Evolutionary conservation across 2,113 vertebrate species (phyloP).

Genomic region (Columbina picui): DNA sequence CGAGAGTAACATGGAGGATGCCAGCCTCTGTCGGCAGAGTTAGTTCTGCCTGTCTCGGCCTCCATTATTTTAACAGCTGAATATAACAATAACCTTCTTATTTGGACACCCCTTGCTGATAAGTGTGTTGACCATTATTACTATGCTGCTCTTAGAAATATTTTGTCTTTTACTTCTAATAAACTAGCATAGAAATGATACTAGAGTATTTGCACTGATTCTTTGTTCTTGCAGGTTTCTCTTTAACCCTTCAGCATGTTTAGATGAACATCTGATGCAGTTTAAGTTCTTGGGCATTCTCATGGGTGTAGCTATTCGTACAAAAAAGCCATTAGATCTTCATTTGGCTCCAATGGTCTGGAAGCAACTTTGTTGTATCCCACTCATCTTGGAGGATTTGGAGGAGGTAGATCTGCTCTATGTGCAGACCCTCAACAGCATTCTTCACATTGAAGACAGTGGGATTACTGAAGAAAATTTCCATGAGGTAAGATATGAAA

Average conservation of each 20-base stretch:
- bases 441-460: slow-evolving; percentile 93
- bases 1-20: background rate
- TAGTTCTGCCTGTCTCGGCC: background rate
- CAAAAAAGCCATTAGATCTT: slow-evolving; percentile 88
- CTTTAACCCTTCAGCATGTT: slow-evolving; percentile 84
- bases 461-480: slow-evolving; percentile 89
- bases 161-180: background rate
- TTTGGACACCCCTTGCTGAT: background rate
- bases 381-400: slow-evolving; percentile 84
- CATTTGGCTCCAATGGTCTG: slow-evolving; percentile 87
- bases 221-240: slow-evolving; percentile 77
- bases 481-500: slow-evolving; percentile 78
- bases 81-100: background rate
- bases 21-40: background rate
- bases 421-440: slow-evolving; percentile 89
- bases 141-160: background rate
- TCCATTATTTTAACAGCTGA: background rate
- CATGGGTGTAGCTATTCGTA: slow-evolving; percentile 89
- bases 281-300: slow-evolving; percentile 88
- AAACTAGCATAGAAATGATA: background rate
- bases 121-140: background rate
- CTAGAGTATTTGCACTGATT: background rate
- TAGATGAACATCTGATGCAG: slow-evolving; percentile 86
- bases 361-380: slow-evolving; percentile 89
- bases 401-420: slow-evolving; percentile 89